A percentile compares a stretch with the other conserved stretches of the same genome.
Evolutionary conservation across 2,113 vertebrate genomes (phyloP).

Genomic region (Strix uralensis): DNA sequence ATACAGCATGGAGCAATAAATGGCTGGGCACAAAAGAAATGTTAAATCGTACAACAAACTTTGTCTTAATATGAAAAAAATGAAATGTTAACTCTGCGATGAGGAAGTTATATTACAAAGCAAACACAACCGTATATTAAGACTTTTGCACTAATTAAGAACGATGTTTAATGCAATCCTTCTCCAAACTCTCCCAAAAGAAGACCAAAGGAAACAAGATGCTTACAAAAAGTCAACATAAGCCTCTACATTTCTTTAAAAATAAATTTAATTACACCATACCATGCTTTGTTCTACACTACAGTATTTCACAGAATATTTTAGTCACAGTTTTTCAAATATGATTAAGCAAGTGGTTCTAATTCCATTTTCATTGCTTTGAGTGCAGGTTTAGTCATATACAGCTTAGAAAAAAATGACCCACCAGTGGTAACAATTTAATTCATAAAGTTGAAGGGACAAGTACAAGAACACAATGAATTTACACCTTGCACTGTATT

Average conservation of each 20-base stretch:
- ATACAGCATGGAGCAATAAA: not conserved
- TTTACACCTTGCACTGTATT: not conserved
- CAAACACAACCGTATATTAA: not conserved
- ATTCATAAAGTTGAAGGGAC: not conserved
- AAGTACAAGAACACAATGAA: not conserved
- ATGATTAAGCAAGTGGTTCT: not conserved
- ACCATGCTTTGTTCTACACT: not conserved
- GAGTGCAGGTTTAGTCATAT: not conserved
- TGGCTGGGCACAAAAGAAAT: not conserved
- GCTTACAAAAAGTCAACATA: not conserved
- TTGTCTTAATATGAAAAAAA: not conserved
- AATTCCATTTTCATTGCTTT: not conserved
- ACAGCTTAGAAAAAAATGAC: not conserved
- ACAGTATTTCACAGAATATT: not conserved
- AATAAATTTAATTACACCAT: not conserved
- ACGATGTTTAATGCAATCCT: not conserved
- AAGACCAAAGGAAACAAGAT: not conserved
- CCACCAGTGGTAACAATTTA: not conserved
- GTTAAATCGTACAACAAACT: not conserved
- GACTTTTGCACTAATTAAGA: not conserved
- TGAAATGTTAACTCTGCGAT: not conserved
- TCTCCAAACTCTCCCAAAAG: not conserved
- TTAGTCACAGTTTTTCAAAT: not conserved
- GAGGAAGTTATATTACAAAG: not conserved
- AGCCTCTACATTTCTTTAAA: not conserved